Base-by-base conservation (phyloP, 2,888 invertebrate species). In the Stenotaenia linearis region DNA sequence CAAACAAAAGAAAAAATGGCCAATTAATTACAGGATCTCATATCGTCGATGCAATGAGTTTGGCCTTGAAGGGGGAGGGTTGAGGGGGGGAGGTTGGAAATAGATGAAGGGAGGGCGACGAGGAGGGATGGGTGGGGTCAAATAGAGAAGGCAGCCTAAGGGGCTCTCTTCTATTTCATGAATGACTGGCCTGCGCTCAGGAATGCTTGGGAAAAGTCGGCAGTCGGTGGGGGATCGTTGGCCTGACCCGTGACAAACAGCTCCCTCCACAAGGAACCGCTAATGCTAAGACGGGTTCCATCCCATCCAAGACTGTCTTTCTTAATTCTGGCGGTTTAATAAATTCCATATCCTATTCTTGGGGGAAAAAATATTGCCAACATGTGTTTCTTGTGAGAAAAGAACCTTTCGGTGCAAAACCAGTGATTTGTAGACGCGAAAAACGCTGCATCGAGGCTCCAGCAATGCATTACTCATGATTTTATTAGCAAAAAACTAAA, bases 201-300 rank as follows among this genome's bases (percentile, higher is more conserved):
- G 78, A 78, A 78, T 61, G 78, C 78, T 61, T 78, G 78, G 78
- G 78, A 78, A 78, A 78, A 78, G 28, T 56, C 78, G 61, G 56
- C 77, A 77, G 77, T 50, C 77, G 28, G 32, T 32, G 75, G 75
- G 75, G 37, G 35, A 35, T 75, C 37, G 75, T 75, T 75, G 75
- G 75, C 32, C 69, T 69, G 69, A 69, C 69, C 69, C 69, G 69
- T 69, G 69, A 69, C 69, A 69, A 69, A 69, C 69, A 69, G 69
- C 69, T 69, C 69, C 69, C 69, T 69, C 69, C 28, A 25, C 69
- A 69, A 69, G 69, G 28, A 69, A 28, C 69, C 69, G 69, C 50
- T 50, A 50, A 50, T 50, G 50, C 23, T 28, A 69, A 69, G 69
- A 69, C 69, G 69, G 28, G 69, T 69, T 28, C 69, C 69, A 28